Evolutionary conservation across 2,888 invertebrate genomes (phyloP).

Genomic region (Leptopilina syphax): DNA sequence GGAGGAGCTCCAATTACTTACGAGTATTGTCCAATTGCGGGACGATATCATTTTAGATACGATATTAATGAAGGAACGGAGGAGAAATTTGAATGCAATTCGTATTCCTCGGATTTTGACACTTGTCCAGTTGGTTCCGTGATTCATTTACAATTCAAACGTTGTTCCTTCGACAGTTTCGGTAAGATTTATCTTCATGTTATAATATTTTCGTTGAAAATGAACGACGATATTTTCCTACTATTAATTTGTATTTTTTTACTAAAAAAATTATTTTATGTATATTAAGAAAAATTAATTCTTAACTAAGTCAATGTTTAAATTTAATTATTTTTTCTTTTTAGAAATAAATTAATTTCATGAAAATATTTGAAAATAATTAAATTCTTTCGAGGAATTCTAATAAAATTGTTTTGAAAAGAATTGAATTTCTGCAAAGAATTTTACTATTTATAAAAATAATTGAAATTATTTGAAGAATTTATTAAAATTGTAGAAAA

Average conservation of each 20-base stretch:
- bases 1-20: slow-evolving; percentile 78
- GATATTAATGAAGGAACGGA: slow-evolving; percentile 78
- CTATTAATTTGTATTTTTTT: neutral
- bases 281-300: too few species aligned
- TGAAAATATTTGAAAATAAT: too few species aligned
- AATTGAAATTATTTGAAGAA: too few species aligned
- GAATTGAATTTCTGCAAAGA: too few species aligned
- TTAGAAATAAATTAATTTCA: too few species aligned
- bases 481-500: too few species aligned
- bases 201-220: neutral
- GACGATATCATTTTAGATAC: slow-evolving; percentile 81
- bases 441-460: too few species aligned
- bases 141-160: slow-evolving; percentile 79
- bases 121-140: slow-evolving; percentile 82
- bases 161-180: slow-evolving; percentile 79
- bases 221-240: neutral
- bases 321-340: too few species aligned
- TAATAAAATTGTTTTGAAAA: too few species aligned
- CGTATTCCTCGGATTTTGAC: slow-evolving; percentile 79
- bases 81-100: slow-evolving; percentile 78
- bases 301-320: too few species aligned
- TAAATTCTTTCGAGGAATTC: too few species aligned
- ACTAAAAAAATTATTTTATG: neutral
- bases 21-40: slow-evolving; percentile 82
- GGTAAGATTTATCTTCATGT: slow-evolving; percentile 73